phyloP scores from a whole-genome alignment of 2,113 vertebrate species.

The Eclectus roratus region DNA sequence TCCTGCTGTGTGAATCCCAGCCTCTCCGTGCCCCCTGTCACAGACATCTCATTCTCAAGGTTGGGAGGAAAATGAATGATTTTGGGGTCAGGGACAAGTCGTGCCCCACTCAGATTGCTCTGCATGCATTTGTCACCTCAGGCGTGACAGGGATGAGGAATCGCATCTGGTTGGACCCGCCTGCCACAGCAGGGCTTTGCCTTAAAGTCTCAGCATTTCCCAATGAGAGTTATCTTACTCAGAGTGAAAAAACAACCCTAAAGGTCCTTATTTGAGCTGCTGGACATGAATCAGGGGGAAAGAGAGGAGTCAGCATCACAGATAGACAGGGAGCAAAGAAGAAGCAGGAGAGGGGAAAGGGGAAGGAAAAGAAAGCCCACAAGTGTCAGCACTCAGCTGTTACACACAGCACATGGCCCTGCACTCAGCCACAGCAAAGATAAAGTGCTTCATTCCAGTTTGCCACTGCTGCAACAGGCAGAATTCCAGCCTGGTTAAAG shows the following conservation, averaged over 20 bases:
- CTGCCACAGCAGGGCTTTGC: neutral
- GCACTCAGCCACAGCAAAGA: neutral
- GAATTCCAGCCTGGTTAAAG: slow-evolving; percentile 22
- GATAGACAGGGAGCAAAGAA: neutral
- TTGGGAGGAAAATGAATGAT: neutral
- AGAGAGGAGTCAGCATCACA: neutral
- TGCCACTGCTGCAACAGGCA: neutral
- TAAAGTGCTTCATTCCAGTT: slow-evolving; percentile 6
- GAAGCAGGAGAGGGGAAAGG: neutral
- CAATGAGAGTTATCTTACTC: neutral
- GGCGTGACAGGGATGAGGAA: neutral
- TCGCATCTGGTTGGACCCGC: neutral
- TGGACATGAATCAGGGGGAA: accelerated
- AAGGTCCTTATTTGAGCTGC: neutral
- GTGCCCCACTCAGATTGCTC: neutral
- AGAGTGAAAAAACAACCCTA: neutral
- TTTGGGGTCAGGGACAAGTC: neutral
- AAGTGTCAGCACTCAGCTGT: neutral
- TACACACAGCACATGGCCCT: neutral
- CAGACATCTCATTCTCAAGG: neutral
- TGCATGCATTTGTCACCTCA: neutral
- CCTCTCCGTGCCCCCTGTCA: neutral
- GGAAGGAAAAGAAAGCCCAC: neutral
- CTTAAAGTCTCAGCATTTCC: neutral
- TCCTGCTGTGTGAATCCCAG: neutral